phyloP scores from a whole-genome alignment of 2,888 invertebrate species.

The Dasysyrphus tricinctus region DNA sequence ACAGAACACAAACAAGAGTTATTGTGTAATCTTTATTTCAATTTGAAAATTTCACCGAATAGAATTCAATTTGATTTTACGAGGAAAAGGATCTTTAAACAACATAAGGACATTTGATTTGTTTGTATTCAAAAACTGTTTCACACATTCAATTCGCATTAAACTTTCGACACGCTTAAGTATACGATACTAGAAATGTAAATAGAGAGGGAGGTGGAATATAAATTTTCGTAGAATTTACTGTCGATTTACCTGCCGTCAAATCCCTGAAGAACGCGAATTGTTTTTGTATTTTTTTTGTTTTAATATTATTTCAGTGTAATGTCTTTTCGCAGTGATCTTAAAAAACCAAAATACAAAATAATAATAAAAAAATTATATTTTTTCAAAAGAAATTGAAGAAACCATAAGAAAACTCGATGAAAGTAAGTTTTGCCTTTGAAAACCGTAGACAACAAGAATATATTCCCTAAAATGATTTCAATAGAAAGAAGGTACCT shows the following conservation, averaged over 20 bases:
- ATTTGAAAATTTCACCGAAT: slow-evolving; percentile 10
- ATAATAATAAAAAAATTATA: not conserved
- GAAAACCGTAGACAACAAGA: slow-evolving; percentile 5
- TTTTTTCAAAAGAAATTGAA: slow-evolving; percentile 10
- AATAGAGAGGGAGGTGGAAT: slow-evolving; percentile 39
- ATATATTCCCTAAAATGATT: slow-evolving; percentile 3
- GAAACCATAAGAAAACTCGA: slow-evolving; percentile 67
- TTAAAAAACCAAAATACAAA: slow-evolving; percentile 49
- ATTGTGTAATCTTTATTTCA: slow-evolving; percentile 22
- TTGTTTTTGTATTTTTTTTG: slow-evolving; percentile 15
- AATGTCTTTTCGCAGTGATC: slow-evolving; percentile 52
- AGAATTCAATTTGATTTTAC: slow-evolving; percentile 37
- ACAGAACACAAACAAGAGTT: slow-evolving; percentile 10
- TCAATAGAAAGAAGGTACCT: not conserved
- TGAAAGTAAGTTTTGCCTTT: slow-evolving; percentile 56
- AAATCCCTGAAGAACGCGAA: slow-evolving; percentile 58
- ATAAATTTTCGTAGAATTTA: slow-evolving; percentile 8
- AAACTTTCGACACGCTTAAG: slow-evolving; percentile 22
- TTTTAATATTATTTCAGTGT: slow-evolving; percentile 10
- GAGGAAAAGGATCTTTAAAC: slow-evolving; percentile 29
- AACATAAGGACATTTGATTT: slow-evolving; percentile 22
- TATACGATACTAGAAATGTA: not conserved
- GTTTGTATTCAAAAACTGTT: slow-evolving; percentile 30
- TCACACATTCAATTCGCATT: slow-evolving; percentile 27
- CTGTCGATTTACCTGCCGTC: slow-evolving; percentile 67